A percentile compares a stretch with the other conserved stretches of the same genome.
Evolutionary conservation across 2,888 invertebrate genomes (phyloP).

Genomic region (Malthinus flaveolus): DNA sequence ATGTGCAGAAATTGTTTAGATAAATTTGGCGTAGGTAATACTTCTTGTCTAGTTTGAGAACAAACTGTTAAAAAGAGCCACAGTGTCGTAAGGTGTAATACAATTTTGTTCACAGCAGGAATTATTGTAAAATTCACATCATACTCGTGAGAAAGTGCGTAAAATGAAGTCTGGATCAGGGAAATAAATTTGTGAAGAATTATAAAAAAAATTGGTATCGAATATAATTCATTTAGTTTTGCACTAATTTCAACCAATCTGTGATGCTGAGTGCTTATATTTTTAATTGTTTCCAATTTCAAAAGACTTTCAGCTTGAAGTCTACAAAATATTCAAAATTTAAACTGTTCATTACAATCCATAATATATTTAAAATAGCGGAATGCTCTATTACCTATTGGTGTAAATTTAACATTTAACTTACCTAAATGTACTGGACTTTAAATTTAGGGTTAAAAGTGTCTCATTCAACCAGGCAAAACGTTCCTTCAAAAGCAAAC

Average conservation of each 20-base stretch:
- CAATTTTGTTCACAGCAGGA: too few species aligned
- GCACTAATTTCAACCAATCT: background rate
- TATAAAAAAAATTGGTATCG: slow-evolving; percentile 5
- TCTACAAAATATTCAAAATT: too few species aligned
- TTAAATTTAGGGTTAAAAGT: background rate
- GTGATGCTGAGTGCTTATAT: background rate
- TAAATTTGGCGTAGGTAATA: background rate
- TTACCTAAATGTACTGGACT: background rate
- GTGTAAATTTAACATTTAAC: background rate
- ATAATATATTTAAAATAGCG: background rate
- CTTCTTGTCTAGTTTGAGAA: too few species aligned
- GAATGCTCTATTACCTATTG: background rate
- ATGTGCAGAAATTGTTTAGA: too few species aligned
- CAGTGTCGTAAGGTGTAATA: too few species aligned
- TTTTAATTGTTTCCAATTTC: too few species aligned
- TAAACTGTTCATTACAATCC: too few species aligned
- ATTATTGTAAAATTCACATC: too few species aligned
- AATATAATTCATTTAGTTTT: background rate
- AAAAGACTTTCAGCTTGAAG: too few species aligned
- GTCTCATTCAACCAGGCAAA: slow-evolving; percentile 13
- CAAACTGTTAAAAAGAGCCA: too few species aligned
- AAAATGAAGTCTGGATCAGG: too few species aligned
- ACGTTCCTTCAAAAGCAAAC: slow-evolving; percentile 3
- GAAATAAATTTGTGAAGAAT: slow-evolving; percentile 8
- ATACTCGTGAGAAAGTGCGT: too few species aligned